Percentiles rank a stretch among this genome's conserved stretches.
Conservation (phyloP, 2,113 vertebrate genomes). For the Aplodontia rufa region DNA sequence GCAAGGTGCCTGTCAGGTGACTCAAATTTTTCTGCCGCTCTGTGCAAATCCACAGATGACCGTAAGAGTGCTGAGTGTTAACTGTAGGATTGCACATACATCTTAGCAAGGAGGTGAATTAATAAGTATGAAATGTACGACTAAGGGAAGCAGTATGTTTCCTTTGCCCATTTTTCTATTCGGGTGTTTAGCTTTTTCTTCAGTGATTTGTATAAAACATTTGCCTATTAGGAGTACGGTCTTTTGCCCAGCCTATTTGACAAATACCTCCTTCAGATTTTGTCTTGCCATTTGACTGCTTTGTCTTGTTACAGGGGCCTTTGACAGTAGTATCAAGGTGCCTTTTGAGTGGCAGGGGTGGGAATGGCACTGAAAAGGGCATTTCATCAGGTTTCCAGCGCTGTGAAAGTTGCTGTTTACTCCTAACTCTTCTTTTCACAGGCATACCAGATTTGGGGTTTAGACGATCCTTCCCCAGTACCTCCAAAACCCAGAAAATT, state of each 20-base stretch:
- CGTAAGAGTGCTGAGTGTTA: not conserved
- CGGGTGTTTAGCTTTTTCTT: not conserved
- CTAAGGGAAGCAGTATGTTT: not conserved
- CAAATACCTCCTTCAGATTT: not conserved
- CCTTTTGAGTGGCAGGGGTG: not conserved
- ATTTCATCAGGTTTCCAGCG: not conserved
- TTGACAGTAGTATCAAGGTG: not conserved
- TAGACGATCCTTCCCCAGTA: not conserved
- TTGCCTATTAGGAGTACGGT: not conserved
- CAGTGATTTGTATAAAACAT: not conserved
- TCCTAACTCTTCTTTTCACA: not conserved
- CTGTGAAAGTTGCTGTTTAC: not conserved
- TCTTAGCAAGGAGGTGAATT: not conserved
- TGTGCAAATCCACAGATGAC: not conserved
- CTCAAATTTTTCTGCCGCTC: not conserved
- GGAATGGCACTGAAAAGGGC: not conserved
- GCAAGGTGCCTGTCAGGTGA: not conserved
- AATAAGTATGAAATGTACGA: not conserved
- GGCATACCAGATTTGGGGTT: conserved; percentile 60
- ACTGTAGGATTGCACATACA: not conserved
- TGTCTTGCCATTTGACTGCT: conserved; percentile 7
- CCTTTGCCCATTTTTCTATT: not conserved
- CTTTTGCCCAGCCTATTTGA: not conserved
- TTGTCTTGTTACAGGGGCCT: not conserved
- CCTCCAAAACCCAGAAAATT: not conserved